Conservation (phyloP, 2,113 vertebrate genomes). For the Paramisgurnus dabryanus region DNA sequence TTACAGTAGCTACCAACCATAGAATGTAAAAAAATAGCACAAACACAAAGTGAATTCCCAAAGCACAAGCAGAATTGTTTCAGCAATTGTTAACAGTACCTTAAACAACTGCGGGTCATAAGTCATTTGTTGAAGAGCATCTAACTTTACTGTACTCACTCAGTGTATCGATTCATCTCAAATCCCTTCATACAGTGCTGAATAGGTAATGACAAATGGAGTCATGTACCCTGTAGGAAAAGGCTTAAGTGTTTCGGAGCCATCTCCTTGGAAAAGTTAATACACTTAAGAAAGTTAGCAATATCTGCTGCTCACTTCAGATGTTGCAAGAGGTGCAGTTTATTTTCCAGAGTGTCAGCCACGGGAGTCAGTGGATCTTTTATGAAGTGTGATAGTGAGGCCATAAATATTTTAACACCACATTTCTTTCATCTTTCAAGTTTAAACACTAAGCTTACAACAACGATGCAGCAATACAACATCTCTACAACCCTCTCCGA, state of each 20-base stretch:
- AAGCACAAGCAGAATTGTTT: neutral
- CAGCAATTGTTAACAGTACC: neutral
- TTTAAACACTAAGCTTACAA: slow-evolving; percentile 39
- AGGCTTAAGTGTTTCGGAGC: slow-evolving; percentile 3
- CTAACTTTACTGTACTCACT: neutral
- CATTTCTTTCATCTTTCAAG: slow-evolving; percentile 44
- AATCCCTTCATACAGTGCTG: neutral
- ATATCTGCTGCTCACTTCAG: neutral
- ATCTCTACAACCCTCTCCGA: neutral
- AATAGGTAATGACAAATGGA: slow-evolving; percentile 22
- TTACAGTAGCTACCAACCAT: neutral
- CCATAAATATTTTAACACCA: slow-evolving; percentile 58
- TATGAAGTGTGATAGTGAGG: slow-evolving; percentile 31
- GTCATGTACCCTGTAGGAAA: neutral
- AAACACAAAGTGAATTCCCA: neutral
- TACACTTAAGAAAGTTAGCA: neutral
- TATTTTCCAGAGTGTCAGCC: neutral
- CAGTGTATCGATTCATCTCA: neutral
- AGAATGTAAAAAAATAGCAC: too few species aligned
- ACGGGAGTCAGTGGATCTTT: slow-evolving; percentile 20
- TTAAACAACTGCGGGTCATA: neutral
- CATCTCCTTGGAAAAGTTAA: neutral
- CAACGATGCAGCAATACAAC: slow-evolving; percentile 9
- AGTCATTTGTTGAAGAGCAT: neutral
- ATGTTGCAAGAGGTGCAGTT: neutral